Evolutionary conservation across 2,888 invertebrate genomes (phyloP), one percentile per base, ranked within the genome.

Genomic region (Drosophila pseudotalamancana): DNA sequence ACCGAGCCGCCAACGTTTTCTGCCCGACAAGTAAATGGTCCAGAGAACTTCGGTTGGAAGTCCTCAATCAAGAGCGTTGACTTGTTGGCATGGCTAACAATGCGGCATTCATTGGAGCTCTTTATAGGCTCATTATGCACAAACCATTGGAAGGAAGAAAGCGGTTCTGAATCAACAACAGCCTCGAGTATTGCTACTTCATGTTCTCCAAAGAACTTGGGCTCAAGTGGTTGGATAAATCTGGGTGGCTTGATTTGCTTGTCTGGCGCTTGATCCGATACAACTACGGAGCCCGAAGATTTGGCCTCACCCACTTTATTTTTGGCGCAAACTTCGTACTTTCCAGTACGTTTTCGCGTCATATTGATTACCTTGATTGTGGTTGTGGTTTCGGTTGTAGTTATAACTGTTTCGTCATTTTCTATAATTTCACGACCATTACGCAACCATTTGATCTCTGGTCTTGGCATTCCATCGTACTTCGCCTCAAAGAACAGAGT

Each of bases 1-100:
- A 97, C 96, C 0, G 96, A 96, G 8, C 98, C 98, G 45, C 95
- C 95, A 46, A 95, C 96, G 90, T 98, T 98, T 91, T 97, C 96
- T 2, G 98, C 98, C 83, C 96, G 93, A 83, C 97, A 97, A 16
- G 96, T 97, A 82, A 97, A 95, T 23, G 95, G 93, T 19, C 97
- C 97, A 56, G 94, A 92, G 77, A 93, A 93, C 89, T 96, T 94
- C 57, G 94, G 92, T 55, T 93, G 93, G 42, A 95, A 93, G 87
- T 95, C 94, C 84, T 95, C 94, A 64, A 97, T 94, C 72, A 96
- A 92, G 16, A 97, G 92, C 56, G 96, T 94, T n/a, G 97, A 96
- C 84, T 94, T 94, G 88, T 97, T 97, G 34, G 94, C 95, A 70
- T 92, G 92, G 11, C 95, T 95, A 6, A 95, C 94, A 73, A 96